phyloP scores from a whole-genome alignment of 2,797 vertebrate genomes.

The Sebastes hubbsi region DNA sequence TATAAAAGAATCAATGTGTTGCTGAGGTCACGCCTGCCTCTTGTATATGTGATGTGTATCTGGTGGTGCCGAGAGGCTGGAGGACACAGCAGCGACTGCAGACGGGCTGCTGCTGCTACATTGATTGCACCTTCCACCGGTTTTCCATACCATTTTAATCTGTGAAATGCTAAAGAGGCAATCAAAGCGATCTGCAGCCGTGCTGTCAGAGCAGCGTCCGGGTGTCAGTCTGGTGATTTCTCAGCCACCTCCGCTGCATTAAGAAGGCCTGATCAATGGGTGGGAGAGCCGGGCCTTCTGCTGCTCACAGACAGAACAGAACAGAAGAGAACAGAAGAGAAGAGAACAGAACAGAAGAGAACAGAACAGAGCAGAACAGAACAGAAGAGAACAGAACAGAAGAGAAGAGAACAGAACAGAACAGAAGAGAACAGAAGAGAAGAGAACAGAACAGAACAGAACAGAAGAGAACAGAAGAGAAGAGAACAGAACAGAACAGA shows the following conservation, averaged over 20 bases:
- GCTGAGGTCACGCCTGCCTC: constrained; percentile 56
- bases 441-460: accelerated
- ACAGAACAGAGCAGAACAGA: accelerated
- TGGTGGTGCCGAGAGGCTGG: constrained; percentile 32
- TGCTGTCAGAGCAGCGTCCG: constrained; percentile 15
- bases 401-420: too few relatives aligned
- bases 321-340: too few relatives aligned
- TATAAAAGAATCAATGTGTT: constrained; percentile 61
- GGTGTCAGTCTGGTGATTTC: constrained; percentile 53
- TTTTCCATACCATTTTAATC: constrained; percentile 71
- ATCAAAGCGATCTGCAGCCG: constrained; percentile 61
- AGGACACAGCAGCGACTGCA: constrained; percentile 33
- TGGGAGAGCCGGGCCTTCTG: neutral
- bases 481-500: too few relatives aligned
- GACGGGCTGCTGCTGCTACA: constrained; percentile 4
- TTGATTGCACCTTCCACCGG: constrained; percentile 61
- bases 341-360: too few relatives aligned
- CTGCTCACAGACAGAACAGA: neutral
- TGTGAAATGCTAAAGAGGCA: constrained; percentile 76
- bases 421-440: too few relatives aligned
- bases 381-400: accelerated
- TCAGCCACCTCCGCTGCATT: constrained; percentile 49
- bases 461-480: accelerated
- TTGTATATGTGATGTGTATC: constrained; percentile 64
- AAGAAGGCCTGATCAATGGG: constrained; percentile 55